phyloP scores from a whole-genome alignment of 2,113 vertebrate species.

The Python bivittatus region DNA sequence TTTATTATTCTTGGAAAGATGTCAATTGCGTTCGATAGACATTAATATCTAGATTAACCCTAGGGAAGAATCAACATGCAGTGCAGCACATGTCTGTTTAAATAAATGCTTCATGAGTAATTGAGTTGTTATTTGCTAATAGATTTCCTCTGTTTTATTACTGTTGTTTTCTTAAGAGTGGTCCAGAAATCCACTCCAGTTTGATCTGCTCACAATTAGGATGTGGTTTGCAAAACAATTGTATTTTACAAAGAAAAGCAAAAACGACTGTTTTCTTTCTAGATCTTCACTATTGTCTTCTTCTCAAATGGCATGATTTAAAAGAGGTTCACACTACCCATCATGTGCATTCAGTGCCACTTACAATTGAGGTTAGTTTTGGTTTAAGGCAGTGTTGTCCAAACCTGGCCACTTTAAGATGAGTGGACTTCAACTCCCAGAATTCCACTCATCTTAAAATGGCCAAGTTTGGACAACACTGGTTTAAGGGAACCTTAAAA shows the following conservation, averaged over 20 bases:
- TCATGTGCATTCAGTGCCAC: neutral
- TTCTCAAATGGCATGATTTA: neutral
- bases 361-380: neutral
- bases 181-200: neutral
- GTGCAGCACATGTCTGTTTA: neutral
- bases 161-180: neutral
- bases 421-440: no score
- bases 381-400: no score
- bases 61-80: slow-evolving; percentile 1
- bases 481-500: neutral
- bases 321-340: neutral
- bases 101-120: slow-evolving; percentile 23
- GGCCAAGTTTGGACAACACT: no score
- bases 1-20: slow-evolving; percentile 29
- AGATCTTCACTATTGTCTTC: neutral
- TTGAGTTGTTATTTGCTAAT: slow-evolving; percentile 25
- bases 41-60: slow-evolving; percentile 25
- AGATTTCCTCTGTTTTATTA: slow-evolving; percentile 3
- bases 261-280: neutral
- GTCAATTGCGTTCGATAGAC: slow-evolving; percentile 16
- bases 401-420: no score
- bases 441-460: no score
- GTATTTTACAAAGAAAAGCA: slow-evolving; percentile 9
- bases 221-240: neutral
- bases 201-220: neutral